Evolutionary conservation across 2,888 invertebrate species (phyloP).

Genomic region (Gastracanthus pulcherrimus): DNA sequence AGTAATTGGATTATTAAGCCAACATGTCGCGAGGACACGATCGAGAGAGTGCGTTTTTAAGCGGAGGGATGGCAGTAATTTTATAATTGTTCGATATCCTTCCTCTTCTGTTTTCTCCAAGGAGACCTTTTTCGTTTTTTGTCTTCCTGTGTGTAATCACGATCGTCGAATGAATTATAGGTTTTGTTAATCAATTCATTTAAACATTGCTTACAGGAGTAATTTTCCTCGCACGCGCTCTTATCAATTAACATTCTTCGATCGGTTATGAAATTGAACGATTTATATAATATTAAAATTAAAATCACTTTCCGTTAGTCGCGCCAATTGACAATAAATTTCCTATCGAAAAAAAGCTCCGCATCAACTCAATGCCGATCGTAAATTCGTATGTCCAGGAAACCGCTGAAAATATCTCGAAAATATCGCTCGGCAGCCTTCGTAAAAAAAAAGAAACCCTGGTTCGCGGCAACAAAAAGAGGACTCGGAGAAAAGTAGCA

Average conservation of each 20-base stretch:
- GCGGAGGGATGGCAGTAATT: conserved; percentile 21
- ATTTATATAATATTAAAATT: background rate
- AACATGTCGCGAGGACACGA: conserved; percentile 14
- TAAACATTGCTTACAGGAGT: no score
- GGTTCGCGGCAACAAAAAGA: background rate
- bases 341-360: background rate
- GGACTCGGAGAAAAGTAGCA: background rate
- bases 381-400: conserved; percentile 18
- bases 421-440: background rate
- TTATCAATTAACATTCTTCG: no score
- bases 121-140: background rate
- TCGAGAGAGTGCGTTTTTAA: background rate
- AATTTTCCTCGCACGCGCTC: no score
- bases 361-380: background rate
- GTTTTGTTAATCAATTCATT: no score
- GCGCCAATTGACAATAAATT: conserved; percentile 17
- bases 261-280: no score
- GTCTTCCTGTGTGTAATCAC: background rate
- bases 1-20: conserved; percentile 56
- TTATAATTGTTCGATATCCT: conserved; percentile 43
- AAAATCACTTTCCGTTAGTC: conserved; percentile 13
- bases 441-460: background rate
- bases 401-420: conserved; percentile 15
- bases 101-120: background rate
- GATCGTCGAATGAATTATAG: no score